phyloP scores from a whole-genome alignment of 2,888 invertebrate species.

The Conistra vaccinii region DNA sequence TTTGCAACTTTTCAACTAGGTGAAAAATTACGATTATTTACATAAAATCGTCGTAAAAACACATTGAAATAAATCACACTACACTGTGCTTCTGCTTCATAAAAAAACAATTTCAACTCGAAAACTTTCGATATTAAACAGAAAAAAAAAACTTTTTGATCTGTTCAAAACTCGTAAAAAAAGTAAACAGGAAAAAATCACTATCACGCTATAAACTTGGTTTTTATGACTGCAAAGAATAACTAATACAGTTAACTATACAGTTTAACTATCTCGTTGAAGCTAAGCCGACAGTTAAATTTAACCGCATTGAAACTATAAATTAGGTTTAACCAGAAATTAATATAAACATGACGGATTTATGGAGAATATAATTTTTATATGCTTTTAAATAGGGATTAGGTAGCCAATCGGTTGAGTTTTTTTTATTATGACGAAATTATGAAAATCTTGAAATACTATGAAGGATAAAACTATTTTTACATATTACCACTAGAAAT shows the following conservation, averaged over 20 bases:
- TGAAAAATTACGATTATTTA: constrained; percentile 35
- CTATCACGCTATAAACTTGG: constrained; percentile 59
- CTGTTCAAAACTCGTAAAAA: constrained; percentile 52
- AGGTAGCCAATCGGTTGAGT: constrained; percentile 14
- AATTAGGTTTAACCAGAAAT: constrained; percentile 63
- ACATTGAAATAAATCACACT: constrained; percentile 36
- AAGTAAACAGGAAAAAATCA: constrained; percentile 51
- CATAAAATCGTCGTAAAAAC: constrained; percentile 27
- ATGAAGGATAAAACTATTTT: constrained; percentile 11
- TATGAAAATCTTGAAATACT: not conserved
- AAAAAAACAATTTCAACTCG: constrained; percentile 33
- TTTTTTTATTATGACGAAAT: not conserved
- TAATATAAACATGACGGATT: constrained; percentile 56
- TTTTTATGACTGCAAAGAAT: constrained; percentile 65
- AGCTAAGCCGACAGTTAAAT: constrained; percentile 65
- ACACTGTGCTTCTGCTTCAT: constrained; percentile 10
- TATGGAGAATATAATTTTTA: constrained; percentile 44
- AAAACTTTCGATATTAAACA: constrained; percentile 53
- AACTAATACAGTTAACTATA: constrained; percentile 63
- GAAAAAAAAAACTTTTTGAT: constrained; percentile 51
- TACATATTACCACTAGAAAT: not conserved
- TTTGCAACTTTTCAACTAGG: constrained; percentile 19
- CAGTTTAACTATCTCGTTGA: constrained; percentile 60
- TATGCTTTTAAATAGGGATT: constrained; percentile 43
- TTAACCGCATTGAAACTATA: constrained; percentile 63